phyloP scores from a whole-genome alignment of 2,113 vertebrate genomes.

The Heteronetta atricapilla region DNA sequence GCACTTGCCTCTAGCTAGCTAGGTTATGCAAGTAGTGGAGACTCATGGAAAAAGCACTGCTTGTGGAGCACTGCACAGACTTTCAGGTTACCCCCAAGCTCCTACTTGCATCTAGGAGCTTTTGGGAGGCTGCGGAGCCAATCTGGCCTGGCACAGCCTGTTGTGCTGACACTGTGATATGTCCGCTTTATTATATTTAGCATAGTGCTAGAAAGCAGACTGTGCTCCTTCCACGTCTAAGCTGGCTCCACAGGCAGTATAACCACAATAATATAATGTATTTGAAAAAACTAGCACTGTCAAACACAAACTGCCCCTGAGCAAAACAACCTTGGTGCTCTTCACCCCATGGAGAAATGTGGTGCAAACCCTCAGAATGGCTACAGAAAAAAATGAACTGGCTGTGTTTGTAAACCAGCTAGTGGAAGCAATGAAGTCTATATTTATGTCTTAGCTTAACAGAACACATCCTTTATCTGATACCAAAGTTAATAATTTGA shows the following conservation, averaged over 20 bases:
- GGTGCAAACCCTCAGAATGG: neutral
- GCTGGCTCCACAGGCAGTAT: neutral
- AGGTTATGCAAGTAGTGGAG: neutral
- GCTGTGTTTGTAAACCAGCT: neutral
- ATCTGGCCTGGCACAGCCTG: neutral
- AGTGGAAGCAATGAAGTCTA: neutral
- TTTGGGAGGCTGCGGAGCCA: neutral
- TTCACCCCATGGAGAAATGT: neutral
- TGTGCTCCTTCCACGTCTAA: neutral
- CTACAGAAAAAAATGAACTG: neutral
- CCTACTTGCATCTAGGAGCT: neutral
- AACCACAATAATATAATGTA: neutral
- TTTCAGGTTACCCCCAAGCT: neutral
- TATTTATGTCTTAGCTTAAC: conserved; percentile 5
- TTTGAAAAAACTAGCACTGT: neutral
- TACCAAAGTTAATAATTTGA: conserved; percentile 50
- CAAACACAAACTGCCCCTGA: neutral
- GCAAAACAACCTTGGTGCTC: neutral
- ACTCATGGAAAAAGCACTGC: neutral
- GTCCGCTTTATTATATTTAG: neutral
- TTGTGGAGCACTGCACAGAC: neutral
- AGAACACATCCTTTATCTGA: conserved; percentile 16
- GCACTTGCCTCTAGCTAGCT: neutral
- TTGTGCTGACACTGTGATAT: neutral
- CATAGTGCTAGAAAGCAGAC: neutral